Conservation (phyloP, 2,797 vertebrate species). For the Chelon auratus region DNA sequence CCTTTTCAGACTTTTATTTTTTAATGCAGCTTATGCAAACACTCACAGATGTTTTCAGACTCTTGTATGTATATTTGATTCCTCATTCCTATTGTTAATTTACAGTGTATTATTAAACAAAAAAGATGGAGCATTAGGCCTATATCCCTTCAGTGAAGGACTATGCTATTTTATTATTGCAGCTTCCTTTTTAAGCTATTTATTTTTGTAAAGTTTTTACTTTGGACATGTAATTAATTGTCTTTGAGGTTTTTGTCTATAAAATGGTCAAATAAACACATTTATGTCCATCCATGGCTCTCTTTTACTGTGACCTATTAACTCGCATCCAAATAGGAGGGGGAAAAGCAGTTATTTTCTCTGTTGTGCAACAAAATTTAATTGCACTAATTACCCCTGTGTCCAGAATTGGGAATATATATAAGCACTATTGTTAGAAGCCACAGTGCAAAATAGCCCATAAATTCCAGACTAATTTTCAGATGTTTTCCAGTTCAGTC, state of each 20-base stretch:
- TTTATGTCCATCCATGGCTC: constrained; percentile 55
- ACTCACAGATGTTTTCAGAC: constrained; percentile 60
- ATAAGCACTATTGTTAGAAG: background rate
- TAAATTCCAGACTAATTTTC: constrained; percentile 7
- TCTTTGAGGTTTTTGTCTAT: constrained; percentile 74
- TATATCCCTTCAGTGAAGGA: constrained; percentile 94
- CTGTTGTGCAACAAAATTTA: background rate
- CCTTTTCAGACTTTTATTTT: constrained; percentile 62
- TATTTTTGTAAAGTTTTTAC: constrained; percentile 89
- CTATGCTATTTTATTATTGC: constrained; percentile 83
- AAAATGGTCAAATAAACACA: constrained; percentile 80
- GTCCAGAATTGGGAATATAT: background rate
- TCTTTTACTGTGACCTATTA: background rate
- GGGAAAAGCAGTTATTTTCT: background rate
- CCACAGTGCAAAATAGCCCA: constrained; percentile 7
- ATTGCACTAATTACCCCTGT: background rate
- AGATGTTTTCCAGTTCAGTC: too few species aligned
- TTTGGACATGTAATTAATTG: constrained; percentile 77
- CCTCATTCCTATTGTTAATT: constrained; percentile 84
- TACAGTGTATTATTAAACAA: constrained; percentile 78
- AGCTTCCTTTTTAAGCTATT: constrained; percentile 91
- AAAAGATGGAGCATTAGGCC: constrained; percentile 75
- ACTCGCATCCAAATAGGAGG: background rate
- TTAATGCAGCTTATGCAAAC: constrained; percentile 63
- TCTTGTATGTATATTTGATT: constrained; percentile 75